A percentile compares a stretch with the other conserved stretches of the same genome.
Evolutionary conservation across 2,888 invertebrate genomes (phyloP).

Genomic region (Lycia hirtaria): DNA sequence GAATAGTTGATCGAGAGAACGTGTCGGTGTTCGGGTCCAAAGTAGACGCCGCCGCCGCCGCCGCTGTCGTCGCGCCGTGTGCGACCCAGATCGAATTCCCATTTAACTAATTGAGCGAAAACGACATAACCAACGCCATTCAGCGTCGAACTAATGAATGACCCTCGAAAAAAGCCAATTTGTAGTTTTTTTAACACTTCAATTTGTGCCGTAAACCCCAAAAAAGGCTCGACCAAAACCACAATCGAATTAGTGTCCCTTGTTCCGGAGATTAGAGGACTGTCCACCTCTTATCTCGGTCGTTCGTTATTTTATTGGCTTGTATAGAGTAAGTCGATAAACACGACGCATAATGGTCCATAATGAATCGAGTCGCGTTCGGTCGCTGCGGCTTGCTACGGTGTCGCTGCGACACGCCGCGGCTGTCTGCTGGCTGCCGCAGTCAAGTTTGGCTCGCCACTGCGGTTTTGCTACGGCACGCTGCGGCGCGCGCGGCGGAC

Average conservation of each 20-base stretch:
- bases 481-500: conserved; percentile 45
- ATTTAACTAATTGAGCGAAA: conserved; percentile 85
- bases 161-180: conserved; percentile 79
- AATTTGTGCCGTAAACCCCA: conserved; percentile 84
- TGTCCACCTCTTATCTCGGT: conserved; percentile 83
- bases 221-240: conserved; percentile 82
- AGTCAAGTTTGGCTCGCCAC: no score
- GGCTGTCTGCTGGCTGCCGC: no score
- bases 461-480: conserved; percentile 3
- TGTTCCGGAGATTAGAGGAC: conserved; percentile 85
- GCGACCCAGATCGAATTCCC: conserved; percentile 67
- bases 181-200: conserved; percentile 85
- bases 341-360: conserved; percentile 84
- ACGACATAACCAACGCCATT: conserved; percentile 81
- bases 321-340: conserved; percentile 84
- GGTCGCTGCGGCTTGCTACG: conserved; percentile 15
- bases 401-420: not conserved
- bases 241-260: conserved; percentile 86
- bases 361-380: conserved; percentile 78
- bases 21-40: not conserved
- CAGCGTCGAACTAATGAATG: conserved; percentile 82
- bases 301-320: conserved; percentile 86
- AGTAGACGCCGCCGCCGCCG: conserved; percentile 3
- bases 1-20: conserved; percentile 1
- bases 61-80: conserved; percentile 24